Percentiles rank a stretch among this genome's conserved stretches.
These are phyloP conservation scores for Rhinatrema bivittatum DNA, from an alignment of 2,797 vertebrate species.

Conservation along the genomic window DNA sequence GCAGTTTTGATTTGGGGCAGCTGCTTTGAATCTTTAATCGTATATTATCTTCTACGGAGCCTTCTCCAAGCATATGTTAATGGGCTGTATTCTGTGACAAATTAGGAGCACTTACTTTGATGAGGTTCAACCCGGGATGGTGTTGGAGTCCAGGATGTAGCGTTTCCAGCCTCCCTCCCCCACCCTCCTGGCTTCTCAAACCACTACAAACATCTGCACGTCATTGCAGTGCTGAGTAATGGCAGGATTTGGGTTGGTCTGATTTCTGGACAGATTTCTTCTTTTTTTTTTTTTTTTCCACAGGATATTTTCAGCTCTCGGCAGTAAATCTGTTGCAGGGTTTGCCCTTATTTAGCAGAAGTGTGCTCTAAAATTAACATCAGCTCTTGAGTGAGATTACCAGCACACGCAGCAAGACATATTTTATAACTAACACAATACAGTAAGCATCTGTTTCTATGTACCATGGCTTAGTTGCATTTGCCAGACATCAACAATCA, in stretches of 20 bases:
- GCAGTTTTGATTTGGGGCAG: slow-evolving; percentile 87
- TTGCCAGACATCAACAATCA: slow-evolving; percentile 16
- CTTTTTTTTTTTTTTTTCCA: slow-evolving; percentile 43
- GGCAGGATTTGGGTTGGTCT: slow-evolving; percentile 75
- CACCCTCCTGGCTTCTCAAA: slow-evolving; percentile 71
- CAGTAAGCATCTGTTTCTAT: slow-evolving; percentile 19
- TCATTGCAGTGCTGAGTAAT: slow-evolving; percentile 84
- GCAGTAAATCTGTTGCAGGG: slow-evolving; percentile 49
- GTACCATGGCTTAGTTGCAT: slow-evolving; percentile 12
- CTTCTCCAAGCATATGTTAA: slow-evolving; percentile 94
- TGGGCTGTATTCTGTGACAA: slow-evolving; percentile 98
- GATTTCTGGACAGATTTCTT: slow-evolving; percentile 48
- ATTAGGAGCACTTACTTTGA: slow-evolving; percentile 96
- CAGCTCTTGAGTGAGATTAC: slow-evolving; percentile 42
- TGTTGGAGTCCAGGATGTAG: slow-evolving; percentile 74
- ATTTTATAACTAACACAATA: slow-evolving; percentile 25
- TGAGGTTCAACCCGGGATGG: slow-evolving; percentile 93
- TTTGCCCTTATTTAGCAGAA: slow-evolving; percentile 57
- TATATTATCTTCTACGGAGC: slow-evolving; percentile 85
- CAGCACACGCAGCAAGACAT: slow-evolving; percentile 44
- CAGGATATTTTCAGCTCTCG: slow-evolving; percentile 60
- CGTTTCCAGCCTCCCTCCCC: slow-evolving; percentile 83
- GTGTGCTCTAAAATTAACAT: slow-evolving; percentile 56
- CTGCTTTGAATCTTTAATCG: slow-evolving; percentile 91
- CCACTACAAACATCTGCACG: slow-evolving; percentile 82